Evolutionary conservation across 2,888 invertebrate genomes (phyloP), one percentile per base, ranked within the genome.

Genomic region (Pheosia gnoma): DNA sequence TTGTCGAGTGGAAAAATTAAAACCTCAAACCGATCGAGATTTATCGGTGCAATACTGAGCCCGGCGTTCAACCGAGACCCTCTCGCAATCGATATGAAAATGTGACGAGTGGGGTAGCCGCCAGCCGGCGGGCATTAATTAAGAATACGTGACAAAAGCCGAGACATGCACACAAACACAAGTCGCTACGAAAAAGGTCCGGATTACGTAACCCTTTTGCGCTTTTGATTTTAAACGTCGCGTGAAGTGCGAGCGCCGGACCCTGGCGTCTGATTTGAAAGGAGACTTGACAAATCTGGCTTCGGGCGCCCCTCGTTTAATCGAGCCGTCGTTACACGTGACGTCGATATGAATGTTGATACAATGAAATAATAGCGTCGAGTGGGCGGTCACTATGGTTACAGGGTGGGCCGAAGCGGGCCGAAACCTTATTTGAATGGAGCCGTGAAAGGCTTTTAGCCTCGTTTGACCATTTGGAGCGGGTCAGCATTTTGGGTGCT

Each of bases 131-230:
- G 86, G 83, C 87, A 86, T 94, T 94, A 94, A 94, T 94, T 94
- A 94, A 93, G 94, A 93, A 92, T 93, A 94, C 94, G 94, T 94
- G 94, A 94, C 93, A 94, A 94, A 94, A 94, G 94, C 93, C 89
- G 92, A 89, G 91, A 90, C 90, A 88, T 87, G 86, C 89, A 89
- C 89, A 91, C 87, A 91, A 88, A 90, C 84, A 90, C 85, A 90
- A 89, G 89, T 86, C 81, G 85, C 82, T 76, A 75, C 77, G 87
- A 91, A 93, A 94, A 93, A 93, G 93, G 93, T 90, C 86, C 83
- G 91, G 93, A 93, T 92, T 93, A 93, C 80, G 86, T 90, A 90
- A 92, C 93, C 91, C 93, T 88, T 92, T 88, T 91, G 90, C 89
- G 91, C 91, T 93, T 93, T 94, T 93, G 92, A 93, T 93, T 92